Evolutionary conservation across 2,888 invertebrate genomes (phyloP).

Genomic region (Pegoplata infirma): DNA sequence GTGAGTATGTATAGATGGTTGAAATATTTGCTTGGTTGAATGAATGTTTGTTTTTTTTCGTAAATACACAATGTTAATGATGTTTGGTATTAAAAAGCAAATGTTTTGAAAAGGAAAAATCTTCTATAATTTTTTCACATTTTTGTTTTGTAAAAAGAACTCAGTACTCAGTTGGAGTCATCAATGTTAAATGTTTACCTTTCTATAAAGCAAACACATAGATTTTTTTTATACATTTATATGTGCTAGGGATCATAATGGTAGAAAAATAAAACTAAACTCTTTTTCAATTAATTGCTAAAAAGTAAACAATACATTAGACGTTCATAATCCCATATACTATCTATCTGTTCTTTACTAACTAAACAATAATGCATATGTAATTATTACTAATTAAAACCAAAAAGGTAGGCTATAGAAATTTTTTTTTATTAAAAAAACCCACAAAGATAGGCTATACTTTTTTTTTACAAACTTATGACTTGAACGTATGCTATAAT

Average conservation of each 20-base stretch:
- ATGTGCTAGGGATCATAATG: constrained; percentile 31
- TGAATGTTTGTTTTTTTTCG: constrained; percentile 52
- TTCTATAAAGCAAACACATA: constrained; percentile 51
- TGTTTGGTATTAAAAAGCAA: constrained; percentile 73
- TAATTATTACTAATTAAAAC: constrained; percentile 72
- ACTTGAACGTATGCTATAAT: not conserved
- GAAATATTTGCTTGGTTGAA: constrained; percentile 58
- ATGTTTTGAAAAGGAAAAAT: constrained; percentile 63
- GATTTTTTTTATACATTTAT: constrained; percentile 17
- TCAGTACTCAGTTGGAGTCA: constrained; percentile 50
- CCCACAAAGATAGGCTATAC: not conserved
- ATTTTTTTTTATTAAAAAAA: not conserved
- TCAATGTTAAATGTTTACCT: constrained; percentile 63
- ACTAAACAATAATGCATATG: constrained; percentile 69
- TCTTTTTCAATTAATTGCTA: constrained; percentile 61
- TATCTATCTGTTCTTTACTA: constrained; percentile 31
- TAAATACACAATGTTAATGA: constrained; percentile 71
- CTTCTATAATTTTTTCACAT: constrained; percentile 31
- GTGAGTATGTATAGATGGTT: not conserved
- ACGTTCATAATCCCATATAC: constrained; percentile 27
- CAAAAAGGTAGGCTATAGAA: constrained; percentile 59
- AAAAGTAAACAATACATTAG: constrained; percentile 61
- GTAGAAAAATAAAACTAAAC: constrained; percentile 38
- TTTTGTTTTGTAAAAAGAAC: constrained; percentile 7
- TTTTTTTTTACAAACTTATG: not conserved